Conservation (phyloP, 2,888 invertebrate species). For the Eupithecia dodoneata region DNA sequence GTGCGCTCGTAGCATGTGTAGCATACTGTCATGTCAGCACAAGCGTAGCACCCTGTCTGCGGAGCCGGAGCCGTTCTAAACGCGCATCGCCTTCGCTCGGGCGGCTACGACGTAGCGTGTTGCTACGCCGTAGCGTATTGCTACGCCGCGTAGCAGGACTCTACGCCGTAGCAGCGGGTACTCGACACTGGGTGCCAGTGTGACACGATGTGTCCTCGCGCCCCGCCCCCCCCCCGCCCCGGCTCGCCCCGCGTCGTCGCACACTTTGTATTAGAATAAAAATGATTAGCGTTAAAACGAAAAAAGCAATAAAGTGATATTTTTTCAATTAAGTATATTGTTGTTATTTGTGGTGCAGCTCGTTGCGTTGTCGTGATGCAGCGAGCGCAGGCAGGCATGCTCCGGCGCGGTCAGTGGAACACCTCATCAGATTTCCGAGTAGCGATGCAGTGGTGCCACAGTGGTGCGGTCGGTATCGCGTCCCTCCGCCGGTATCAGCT, state of each 20-base stretch:
- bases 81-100: no score
- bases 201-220: no score
- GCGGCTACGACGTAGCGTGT: no score
- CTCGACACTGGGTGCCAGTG: background rate
- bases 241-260: conserved; percentile 31
- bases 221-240: background rate
- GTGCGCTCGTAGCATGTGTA: no score
- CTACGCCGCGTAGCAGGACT: no score
- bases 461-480: background rate
- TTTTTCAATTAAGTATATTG: conserved; percentile 45
- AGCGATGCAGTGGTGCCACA: no score
- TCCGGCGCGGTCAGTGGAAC: background rate
- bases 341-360: background rate
- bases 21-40: no score
- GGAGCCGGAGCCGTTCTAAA: no score
- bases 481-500: background rate
- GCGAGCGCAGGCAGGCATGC: background rate
- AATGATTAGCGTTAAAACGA: conserved; percentile 48
- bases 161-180: no score
- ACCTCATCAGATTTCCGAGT: background rate
- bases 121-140: no score
- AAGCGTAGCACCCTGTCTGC: no score
- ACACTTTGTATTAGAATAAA: conserved; percentile 33
- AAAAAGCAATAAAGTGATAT: conserved; percentile 71
- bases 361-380: no score